Conservation (phyloP, 1,140 invertebrate species). For the Meloidogyne exigua region DNA sequence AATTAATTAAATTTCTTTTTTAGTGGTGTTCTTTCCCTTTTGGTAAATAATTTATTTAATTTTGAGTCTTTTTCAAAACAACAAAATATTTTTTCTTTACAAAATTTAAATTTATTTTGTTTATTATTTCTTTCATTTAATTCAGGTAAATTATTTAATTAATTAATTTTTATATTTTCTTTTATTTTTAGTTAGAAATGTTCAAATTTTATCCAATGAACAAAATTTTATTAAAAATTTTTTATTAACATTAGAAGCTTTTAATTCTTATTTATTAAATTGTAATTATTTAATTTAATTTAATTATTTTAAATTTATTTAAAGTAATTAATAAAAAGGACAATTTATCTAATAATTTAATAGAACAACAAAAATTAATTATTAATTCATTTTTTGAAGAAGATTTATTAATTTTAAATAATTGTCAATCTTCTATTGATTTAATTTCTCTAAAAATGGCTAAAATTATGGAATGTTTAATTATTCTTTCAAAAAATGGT, state of each 20-base stretch:
- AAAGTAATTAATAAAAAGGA: too few species aligned
- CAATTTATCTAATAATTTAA: too few species aligned
- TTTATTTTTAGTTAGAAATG: not conserved
- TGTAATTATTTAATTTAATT: not conserved
- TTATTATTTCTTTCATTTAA: not conserved
- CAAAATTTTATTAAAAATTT: not conserved
- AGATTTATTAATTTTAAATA: too few species aligned
- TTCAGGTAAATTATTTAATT: not conserved
- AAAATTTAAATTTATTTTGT: not conserved
- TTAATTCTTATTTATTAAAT: constrained; percentile 11
- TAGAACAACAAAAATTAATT: too few species aligned
- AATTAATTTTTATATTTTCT: not conserved
- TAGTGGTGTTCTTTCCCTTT: not conserved
- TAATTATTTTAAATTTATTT: too few species aligned
- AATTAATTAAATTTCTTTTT: not conserved
- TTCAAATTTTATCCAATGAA: not conserved
- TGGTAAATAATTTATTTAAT: not conserved
- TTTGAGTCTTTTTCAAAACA: not conserved
- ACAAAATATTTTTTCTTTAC: not conserved
- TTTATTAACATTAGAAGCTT: not conserved
- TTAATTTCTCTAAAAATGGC: constrained; percentile 34
- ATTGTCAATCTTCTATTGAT: not conserved
- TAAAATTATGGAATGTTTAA: constrained; percentile 47
- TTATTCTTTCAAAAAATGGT: constrained; percentile 51
- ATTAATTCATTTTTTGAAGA: too few species aligned